A percentile compares a stretch with the other conserved stretches of the same genome.
phyloP scores from a whole-genome alignment of 2,888 invertebrate genomes.

The Deilephila porcellus region DNA sequence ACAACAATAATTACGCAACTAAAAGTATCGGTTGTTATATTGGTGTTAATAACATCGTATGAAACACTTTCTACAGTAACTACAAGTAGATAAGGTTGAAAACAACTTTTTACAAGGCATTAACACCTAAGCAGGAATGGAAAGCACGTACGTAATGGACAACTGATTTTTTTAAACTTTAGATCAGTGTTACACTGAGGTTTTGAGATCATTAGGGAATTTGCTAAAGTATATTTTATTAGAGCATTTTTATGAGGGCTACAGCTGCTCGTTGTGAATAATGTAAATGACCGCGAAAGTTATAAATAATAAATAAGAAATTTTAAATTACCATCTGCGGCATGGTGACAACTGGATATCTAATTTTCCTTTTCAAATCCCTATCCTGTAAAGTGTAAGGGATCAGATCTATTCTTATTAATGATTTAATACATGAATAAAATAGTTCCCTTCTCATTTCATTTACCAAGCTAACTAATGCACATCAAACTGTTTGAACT shows the following conservation, averaged over 20 bases:
- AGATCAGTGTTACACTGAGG: background rate
- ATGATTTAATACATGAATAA: too few relatives aligned
- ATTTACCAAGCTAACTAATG: background rate
- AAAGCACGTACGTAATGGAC: constrained; percentile 20
- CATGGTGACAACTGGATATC: too few relatives aligned
- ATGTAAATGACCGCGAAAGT: too few relatives aligned
- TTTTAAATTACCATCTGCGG: too few relatives aligned
- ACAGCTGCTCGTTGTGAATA: too few relatives aligned
- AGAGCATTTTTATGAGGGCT: background rate
- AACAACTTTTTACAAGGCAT: constrained; percentile 53
- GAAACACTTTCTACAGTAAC: constrained; percentile 61
- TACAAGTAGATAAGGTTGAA: constrained; percentile 53
- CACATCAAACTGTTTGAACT: background rate
- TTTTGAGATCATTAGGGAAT: background rate
- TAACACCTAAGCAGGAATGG: constrained; percentile 34
- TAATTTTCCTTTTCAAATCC: too few relatives aligned
- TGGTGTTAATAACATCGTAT: constrained; percentile 62
- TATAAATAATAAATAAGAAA: too few relatives aligned
- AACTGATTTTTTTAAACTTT: constrained; percentile 13
- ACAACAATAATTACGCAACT: constrained; percentile 48
- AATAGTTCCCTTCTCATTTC: too few relatives aligned
- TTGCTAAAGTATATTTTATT: background rate
- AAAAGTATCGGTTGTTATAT: constrained; percentile 54
- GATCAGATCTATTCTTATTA: too few relatives aligned
- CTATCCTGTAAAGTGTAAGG: too few relatives aligned